A percentile compares a stretch with the other conserved stretches of the same genome.
Conservation (phyloP, 2,797 vertebrate species). For the Lindbergichthys nudifrons region DNA sequence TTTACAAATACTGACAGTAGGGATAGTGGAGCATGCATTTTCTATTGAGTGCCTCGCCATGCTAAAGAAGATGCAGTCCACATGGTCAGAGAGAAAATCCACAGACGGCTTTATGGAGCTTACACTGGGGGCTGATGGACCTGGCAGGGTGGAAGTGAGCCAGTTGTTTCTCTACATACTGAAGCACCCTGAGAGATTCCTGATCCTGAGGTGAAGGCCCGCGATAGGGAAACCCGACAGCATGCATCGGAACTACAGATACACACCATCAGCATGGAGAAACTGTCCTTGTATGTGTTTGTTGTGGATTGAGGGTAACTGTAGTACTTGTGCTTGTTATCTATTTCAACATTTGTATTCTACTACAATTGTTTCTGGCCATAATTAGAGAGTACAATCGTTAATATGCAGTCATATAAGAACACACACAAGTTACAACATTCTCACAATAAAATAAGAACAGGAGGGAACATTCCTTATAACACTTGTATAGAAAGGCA, state of each 20-base stretch:
- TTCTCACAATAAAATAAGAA: not conserved
- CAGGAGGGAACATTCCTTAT: not conserved
- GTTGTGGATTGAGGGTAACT: conserved; percentile 10
- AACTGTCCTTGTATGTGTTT: conserved; percentile 14
- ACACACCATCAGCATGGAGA: conserved; percentile 66
- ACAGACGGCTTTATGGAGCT: conserved; percentile 70
- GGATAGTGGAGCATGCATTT: conserved; percentile 33
- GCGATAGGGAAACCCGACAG: conserved; percentile 86
- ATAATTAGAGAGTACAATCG: not conserved
- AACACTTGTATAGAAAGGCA: not conserved
- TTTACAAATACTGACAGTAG: not conserved
- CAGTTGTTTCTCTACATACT: conserved; percentile 97
- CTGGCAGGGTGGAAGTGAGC: conserved; percentile 94
- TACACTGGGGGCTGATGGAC: conserved; percentile 92
- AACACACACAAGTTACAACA: not conserved
- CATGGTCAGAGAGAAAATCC: conserved; percentile 36
- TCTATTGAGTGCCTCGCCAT: conserved; percentile 33
- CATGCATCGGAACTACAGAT: conserved; percentile 85
- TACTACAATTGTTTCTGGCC: not conserved
- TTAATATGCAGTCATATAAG: not conserved
- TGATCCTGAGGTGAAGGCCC: conserved; percentile 92
- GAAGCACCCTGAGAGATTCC: conserved; percentile 96
- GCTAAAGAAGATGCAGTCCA: conserved; percentile 25
- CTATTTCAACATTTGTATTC: not conserved
- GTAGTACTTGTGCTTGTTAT: conserved; percentile 9